Conservation (phyloP, 1,140 invertebrate species). For the Triops longicaudatus region DNA sequence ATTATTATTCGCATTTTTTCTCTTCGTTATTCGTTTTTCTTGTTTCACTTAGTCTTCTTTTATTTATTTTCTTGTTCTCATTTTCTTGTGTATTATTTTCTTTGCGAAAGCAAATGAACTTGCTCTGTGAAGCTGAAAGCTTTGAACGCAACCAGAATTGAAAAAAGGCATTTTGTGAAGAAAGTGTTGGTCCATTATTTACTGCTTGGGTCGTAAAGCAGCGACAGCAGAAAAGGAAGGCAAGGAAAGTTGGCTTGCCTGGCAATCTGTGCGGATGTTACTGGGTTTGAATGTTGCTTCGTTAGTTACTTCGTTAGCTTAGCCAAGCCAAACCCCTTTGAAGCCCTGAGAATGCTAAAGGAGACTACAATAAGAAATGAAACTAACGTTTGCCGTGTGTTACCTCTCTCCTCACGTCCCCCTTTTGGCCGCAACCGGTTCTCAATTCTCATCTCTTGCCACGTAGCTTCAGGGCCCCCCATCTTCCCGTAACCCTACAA, state of each 20-base stretch:
- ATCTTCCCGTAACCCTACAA: too few species aligned
- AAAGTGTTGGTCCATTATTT: slow-evolving; percentile 1
- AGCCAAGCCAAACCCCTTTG: background rate
- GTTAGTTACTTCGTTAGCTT: too few species aligned
- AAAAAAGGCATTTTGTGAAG: background rate
- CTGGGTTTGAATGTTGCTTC: background rate
- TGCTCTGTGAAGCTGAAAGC: background rate
- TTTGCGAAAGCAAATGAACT: background rate
- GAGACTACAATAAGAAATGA: background rate
- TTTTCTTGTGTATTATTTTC: background rate
- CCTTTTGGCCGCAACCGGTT: background rate
- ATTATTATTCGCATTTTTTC: background rate
- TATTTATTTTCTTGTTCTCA: too few species aligned
- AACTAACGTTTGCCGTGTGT: background rate
- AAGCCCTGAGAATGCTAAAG: background rate
- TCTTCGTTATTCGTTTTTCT: too few species aligned
- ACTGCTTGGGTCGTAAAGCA: slow-evolving; percentile 4
- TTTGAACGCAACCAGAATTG: too few species aligned
- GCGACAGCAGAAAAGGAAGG: background rate
- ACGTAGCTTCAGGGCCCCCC: too few species aligned
- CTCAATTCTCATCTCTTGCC: background rate
- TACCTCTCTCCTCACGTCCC: background rate
- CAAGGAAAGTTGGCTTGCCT: background rate
- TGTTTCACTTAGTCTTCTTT: too few species aligned
- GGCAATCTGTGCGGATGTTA: background rate